Percentiles rank a stretch among this genome's conserved stretches.
phyloP scores from a whole-genome alignment of 1,140 invertebrate species.

The Heliothis subflexa region DNA sequence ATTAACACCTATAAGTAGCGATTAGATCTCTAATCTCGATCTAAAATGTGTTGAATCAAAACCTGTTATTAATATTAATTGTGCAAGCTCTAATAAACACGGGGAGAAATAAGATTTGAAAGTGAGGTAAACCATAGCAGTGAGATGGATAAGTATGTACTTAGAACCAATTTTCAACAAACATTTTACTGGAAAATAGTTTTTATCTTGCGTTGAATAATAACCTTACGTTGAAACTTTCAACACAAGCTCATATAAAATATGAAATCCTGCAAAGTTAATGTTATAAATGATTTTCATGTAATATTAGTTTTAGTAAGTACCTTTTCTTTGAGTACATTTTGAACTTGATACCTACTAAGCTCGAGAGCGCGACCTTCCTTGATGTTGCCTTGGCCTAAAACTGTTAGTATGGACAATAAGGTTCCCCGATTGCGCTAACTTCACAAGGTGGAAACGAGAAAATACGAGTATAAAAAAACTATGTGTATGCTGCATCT shows the following conservation, averaged over 20 bases:
- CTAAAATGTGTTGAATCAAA: neutral
- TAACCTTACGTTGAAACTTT: no score
- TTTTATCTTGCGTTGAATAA: no score
- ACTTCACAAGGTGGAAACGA: neutral
- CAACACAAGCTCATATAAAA: no score
- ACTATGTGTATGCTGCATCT: no score
- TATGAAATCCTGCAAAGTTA: no score
- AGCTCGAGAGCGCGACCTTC: slow-evolving; percentile 1
- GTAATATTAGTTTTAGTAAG: no score
- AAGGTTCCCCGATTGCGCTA: neutral
- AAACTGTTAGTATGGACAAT: neutral
- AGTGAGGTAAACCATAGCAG: no score
- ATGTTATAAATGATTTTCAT: no score
- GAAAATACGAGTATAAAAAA: neutral
- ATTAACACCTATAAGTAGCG: neutral
- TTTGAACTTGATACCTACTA: neutral
- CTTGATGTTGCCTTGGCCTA: slow-evolving; percentile 8
- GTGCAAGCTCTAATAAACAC: neutral
- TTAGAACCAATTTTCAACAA: no score
- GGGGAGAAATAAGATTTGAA: no score
- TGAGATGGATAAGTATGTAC: no score
- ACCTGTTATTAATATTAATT: neutral
- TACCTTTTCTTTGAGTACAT: neutral
- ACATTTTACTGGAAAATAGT: no score
- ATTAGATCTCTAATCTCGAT: neutral